Percentiles rank a stretch among this genome's conserved stretches.
phyloP scores from a whole-genome alignment of 1,140 invertebrate genomes.

The Neoseiulus cucumeris region DNA sequence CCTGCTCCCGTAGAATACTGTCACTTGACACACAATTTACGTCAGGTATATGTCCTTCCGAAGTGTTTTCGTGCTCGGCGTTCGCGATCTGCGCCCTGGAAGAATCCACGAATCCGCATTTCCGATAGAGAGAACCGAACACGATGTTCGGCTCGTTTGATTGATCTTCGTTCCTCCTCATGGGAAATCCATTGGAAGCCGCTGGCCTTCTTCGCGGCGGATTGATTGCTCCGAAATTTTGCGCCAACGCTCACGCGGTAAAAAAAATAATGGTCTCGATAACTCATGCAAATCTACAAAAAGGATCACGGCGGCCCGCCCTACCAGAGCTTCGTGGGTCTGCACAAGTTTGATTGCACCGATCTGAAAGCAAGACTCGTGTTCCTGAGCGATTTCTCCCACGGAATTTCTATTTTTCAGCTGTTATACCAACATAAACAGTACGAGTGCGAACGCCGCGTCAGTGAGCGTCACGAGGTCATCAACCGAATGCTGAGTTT shows the following conservation, averaged over 20 bases:
- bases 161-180: not conserved
- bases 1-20: slow-evolving; percentile 2
- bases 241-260: not conserved
- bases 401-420: not conserved
- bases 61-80: too few species aligned
- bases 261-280: not conserved
- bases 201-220: not conserved
- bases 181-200: not conserved
- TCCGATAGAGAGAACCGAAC: not conserved
- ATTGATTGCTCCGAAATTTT: not conserved
- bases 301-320: not conserved
- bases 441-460: not conserved
- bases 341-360: not conserved
- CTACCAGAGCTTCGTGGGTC: not conserved
- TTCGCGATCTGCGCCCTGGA: not conserved
- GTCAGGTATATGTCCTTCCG: not conserved
- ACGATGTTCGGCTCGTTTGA: not conserved
- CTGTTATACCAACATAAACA: not conserved
- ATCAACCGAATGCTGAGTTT: slow-evolving; percentile 2
- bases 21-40: slow-evolving; percentile 1
- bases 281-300: not conserved
- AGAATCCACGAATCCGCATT: not conserved
- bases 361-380: not conserved
- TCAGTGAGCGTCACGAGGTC: not conserved
- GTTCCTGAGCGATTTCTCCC: not conserved